phyloP scores from a whole-genome alignment of 2,888 invertebrate genomes.

The Chesias legatella region DNA sequence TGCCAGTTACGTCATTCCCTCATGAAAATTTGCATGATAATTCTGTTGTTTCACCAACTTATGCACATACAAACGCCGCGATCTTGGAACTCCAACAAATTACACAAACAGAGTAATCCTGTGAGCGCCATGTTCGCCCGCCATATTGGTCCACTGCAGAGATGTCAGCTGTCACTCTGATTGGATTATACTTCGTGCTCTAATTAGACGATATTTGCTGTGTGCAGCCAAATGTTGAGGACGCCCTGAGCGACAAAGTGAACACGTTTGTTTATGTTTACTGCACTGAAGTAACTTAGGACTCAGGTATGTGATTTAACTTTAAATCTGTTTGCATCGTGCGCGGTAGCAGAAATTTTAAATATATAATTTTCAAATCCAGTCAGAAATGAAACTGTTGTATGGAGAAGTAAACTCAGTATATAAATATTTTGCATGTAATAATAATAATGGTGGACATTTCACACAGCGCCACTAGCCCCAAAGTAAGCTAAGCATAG shows the following conservation, averaged over 20 bases:
- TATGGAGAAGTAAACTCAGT: too few species aligned
- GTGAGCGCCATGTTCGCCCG: conserved; percentile 29
- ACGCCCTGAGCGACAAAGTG: background rate
- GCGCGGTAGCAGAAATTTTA: too few species aligned
- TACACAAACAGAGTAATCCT: conserved; percentile 33
- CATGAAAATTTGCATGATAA: conserved; percentile 38
- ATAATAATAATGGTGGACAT: too few species aligned
- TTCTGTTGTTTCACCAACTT: conserved; percentile 33
- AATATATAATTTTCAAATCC: too few species aligned
- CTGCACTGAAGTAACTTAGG: too few species aligned
- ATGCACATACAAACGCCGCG: conserved; percentile 31
- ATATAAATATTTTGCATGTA: too few species aligned
- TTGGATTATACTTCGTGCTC: conserved; percentile 21
- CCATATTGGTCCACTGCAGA: conserved; percentile 32
- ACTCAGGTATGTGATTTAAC: too few species aligned
- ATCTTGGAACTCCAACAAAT: conserved; percentile 36
- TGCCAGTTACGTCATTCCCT: background rate
- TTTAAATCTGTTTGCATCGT: too few species aligned
- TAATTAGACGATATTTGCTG: conserved; percentile 1
- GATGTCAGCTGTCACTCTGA: conserved; percentile 28
- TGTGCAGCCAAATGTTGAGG: conserved; percentile 3
- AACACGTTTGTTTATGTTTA: too few species aligned
- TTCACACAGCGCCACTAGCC: too few species aligned
- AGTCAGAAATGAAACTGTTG: too few species aligned
- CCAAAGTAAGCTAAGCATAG: too few species aligned